Evolutionary conservation across 2,888 invertebrate genomes (phyloP), one percentile per base, ranked within the genome.

Genomic region (Acleris literana): DNA sequence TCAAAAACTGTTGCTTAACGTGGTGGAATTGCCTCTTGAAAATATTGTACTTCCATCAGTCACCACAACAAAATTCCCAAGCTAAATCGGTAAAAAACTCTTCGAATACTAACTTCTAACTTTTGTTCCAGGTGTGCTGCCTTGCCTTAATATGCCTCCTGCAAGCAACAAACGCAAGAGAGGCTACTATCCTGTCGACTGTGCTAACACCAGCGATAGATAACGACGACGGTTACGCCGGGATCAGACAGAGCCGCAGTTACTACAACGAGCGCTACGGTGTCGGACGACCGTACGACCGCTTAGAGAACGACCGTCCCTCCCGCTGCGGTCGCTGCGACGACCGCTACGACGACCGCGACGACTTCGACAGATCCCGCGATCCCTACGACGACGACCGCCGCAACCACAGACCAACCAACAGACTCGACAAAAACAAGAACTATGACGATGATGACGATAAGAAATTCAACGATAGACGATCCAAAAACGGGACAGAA

Each of bases 181-280:
- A 86, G 61, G 83, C 25, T 7, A 25, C 88, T 1, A 69, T 88
- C 3, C 73, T 89, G 64, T 85, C 92, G n/a, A 74, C 80, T 20
- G 76, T 82, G 3, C 64, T 85, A 49, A 81, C 77, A 3, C 81
- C 86, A n/a, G 67, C 67, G 39, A 63, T 72, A 16, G 71, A 25
- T 7, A 1, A 25, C 5, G 25, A 25, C 3, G 1, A 25, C 6
- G 25, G 7, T 5, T 83, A 81, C 33, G 65, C 70, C 46, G 70
- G 84, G n/a, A 83, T 78, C 11, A 77, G 92, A 0, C 87, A 86
- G 68, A 83, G 85, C 33, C 82, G 90, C 33, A 90, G 91, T 64
- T 92, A 90, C 73, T 90, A 91, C 62, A 85, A 87, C 72, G 86
- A 84, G 25, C 78, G 87, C 66, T 89, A 88, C 71, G 84, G 85